Conservation (phyloP, 2,888 invertebrate species). For the Cephalotes varians region DNA sequence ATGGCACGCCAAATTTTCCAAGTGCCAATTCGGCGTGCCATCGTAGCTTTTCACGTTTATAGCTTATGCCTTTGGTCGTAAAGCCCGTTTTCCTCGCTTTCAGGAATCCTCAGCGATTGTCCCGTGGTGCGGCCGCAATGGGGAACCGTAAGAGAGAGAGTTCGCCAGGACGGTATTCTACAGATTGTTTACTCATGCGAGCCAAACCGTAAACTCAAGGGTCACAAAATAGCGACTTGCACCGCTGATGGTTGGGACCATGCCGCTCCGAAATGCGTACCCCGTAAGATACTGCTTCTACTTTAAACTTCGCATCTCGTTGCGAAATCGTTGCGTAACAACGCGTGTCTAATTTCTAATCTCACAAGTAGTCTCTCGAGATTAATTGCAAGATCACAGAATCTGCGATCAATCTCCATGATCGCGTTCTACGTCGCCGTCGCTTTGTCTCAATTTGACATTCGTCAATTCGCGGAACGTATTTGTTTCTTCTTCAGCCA, state of each 20-base stretch:
- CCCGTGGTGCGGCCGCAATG: constrained; percentile 77
- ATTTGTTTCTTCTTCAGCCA: not conserved
- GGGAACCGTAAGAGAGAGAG: constrained; percentile 78
- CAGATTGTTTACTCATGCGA: constrained; percentile 82
- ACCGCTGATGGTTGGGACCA: constrained; percentile 79
- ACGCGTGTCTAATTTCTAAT: not conserved
- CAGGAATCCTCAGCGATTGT: constrained; percentile 77
- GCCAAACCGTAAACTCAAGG: constrained; percentile 78
- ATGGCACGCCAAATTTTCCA: not conserved
- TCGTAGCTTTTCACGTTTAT: not conserved
- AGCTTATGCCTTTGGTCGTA: not conserved
- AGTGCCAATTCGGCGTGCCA: not conserved
- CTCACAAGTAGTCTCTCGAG: too few species aligned
- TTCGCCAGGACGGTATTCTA: constrained; percentile 78
- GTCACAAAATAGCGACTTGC: constrained; percentile 82
- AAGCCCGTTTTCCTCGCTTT: constrained; percentile 48
- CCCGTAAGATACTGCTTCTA: not conserved
- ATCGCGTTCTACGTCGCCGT: not conserved
- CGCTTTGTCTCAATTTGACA: constrained; percentile 16
- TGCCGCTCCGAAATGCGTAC: constrained; percentile 79
- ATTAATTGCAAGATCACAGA: constrained; percentile 6
- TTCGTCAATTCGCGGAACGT: not conserved
- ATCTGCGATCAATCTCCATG: constrained; percentile 1
- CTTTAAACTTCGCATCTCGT: not conserved
- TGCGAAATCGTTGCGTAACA: too few species aligned